Evolutionary conservation across 2,888 invertebrate genomes (phyloP).

Genomic region (Pecten maximus): DNA sequence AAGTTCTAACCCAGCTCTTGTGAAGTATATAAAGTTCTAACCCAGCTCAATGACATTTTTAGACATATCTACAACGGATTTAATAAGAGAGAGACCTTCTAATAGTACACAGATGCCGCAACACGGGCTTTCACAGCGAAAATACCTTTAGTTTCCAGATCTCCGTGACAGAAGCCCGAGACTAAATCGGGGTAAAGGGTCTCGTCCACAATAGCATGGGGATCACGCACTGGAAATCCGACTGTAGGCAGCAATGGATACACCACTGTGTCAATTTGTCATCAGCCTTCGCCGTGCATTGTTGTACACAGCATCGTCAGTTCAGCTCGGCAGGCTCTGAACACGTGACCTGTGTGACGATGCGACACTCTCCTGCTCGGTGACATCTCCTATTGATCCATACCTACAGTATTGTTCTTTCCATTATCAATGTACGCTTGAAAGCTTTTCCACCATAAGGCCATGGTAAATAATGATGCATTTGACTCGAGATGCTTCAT

Average conservation of each 20-base stretch:
- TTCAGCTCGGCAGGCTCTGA: background rate
- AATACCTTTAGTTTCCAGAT: background rate
- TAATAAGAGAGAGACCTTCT: too few species aligned
- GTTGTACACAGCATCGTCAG: background rate
- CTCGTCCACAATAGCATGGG: background rate
- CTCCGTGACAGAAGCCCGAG: background rate
- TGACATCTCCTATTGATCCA: constrained; percentile 16
- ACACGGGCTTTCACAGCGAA: background rate
- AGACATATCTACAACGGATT: too few species aligned
- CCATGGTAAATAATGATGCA: constrained; percentile 7
- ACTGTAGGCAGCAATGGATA: background rate
- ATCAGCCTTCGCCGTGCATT: background rate
- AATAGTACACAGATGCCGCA: too few species aligned
- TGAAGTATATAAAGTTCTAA: too few species aligned
- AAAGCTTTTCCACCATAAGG: constrained; percentile 2
- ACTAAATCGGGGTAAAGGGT: background rate
- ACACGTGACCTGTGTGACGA: background rate
- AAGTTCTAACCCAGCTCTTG: too few species aligned
- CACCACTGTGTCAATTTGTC: background rate
- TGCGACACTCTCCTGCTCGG: background rate
- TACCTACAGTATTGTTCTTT: constrained; percentile 18
- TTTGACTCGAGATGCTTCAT: background rate
- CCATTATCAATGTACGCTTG: background rate
- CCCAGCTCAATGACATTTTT: too few species aligned
- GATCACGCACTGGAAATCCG: background rate